Evolutionary conservation across 2,888 invertebrate species (phyloP), one percentile per base, ranked within the genome.

Genomic region (Chymomyza amoena): DNA sequence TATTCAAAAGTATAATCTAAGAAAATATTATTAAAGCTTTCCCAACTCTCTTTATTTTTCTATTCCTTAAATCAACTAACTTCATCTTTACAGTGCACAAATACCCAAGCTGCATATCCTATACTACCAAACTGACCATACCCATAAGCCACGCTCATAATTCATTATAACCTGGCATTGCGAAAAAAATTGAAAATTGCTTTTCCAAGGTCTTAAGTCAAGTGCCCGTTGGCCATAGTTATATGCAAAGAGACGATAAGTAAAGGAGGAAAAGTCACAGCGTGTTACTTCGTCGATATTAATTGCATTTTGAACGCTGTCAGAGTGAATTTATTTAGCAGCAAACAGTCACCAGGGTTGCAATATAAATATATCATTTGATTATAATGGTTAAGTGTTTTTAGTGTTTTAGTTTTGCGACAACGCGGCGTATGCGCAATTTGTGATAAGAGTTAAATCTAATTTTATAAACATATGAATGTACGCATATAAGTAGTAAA

Each of bases 131-230:
- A 45, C 39, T 45, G 39, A 45, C 39, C 2, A 4, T 45, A 13
- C 13, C 39, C 39, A 39, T 39, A 39, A 59, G 39, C 51, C 61
- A 54, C 61, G 7, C 64, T 45, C 69, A 70, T 68, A 71, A 80
- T 78, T 79, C 73, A 78, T 77, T 77, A 78, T 69, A 70, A 70
- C 61, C 39, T 45, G 39, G 13, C 39, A 45, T 45, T n/a, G 80
- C 39, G 13, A 45, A 45, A 45, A 45, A 45, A 45, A 3, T 45
- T 68, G 74, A 72, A 80, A 78, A 78, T 80, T 62, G 75, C 78
- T 77, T 75, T 69, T 69, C 78, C 78, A 75, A 77, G 80, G 75
- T 80, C 72, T 69, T 28, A n/a, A 20, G 72, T 59, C 59, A 69
- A 62, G 45, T 61, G 65, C 18, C 39, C 28, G n/a, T 60, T 51